Conservation (phyloP, 2,888 invertebrate genomes). For the Mycalesis mineus region DNA sequence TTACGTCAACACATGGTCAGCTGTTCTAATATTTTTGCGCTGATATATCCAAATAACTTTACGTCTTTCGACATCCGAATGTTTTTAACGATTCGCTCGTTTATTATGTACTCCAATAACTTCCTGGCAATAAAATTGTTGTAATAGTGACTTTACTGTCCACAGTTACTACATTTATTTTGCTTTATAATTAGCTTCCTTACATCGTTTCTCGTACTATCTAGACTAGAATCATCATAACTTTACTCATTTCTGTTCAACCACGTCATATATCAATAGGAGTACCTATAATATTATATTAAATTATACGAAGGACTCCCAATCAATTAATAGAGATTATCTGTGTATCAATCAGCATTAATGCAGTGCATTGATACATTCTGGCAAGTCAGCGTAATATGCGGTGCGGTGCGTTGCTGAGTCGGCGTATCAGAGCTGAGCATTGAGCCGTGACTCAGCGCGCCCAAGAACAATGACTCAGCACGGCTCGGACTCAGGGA, state of each 20-base stretch:
- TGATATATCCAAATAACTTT: conserved; percentile 6
- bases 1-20: conserved; percentile 60
- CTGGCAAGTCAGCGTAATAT: conserved; percentile 59
- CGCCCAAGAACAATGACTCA: conserved; percentile 57
- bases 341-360: conserved; percentile 61
- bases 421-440: conserved; percentile 33
- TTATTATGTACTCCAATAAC: conserved; percentile 6
- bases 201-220: neutral
- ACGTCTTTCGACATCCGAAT: conserved; percentile 3
- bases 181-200: neutral
- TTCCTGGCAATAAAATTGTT: neutral
- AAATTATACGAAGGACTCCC: conserved; percentile 27
- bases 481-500: conserved; percentile 49
- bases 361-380: conserved; percentile 50
- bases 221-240: neutral
- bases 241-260: no score
- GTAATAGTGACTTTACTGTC: neutral
- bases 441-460: conserved; percentile 64
- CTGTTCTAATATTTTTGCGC: conserved; percentile 41
- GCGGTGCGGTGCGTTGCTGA: conserved; percentile 37
- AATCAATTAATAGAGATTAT: conserved; percentile 35
- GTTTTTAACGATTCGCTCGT: conserved; percentile 3
- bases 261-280: no score
- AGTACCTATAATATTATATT: no score
- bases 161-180: neutral